Conservation (phyloP, 2,797 vertebrate genomes). For the Gallinago nigripennis region DNA sequence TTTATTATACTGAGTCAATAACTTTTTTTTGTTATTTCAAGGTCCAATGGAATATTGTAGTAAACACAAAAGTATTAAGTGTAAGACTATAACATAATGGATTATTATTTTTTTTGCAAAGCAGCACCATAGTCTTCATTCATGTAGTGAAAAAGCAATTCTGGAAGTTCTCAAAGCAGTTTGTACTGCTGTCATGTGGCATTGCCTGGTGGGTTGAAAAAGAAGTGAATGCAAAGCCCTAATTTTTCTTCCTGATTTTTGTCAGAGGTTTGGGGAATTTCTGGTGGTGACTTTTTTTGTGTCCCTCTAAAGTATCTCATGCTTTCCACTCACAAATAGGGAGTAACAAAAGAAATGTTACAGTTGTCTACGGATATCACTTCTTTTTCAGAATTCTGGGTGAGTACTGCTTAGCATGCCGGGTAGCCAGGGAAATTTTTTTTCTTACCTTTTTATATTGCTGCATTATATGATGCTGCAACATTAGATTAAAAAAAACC, state of each 20-base stretch:
- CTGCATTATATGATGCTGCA: not conserved
- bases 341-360: not conserved
- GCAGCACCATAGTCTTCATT: not conserved
- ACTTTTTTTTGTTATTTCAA: not conserved
- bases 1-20: not conserved
- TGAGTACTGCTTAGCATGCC: not conserved
- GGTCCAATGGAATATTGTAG: not conserved
- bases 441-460: not conserved
- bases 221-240: not conserved
- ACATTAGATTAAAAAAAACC: not conserved
- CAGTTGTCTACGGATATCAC: not conserved
- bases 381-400: not conserved
- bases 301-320: not conserved
- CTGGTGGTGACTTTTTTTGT: not conserved
- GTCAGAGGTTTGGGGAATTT: not conserved
- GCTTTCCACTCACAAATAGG: not conserved
- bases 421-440: rapidly evolving
- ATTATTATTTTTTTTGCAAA: not conserved
- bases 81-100: not conserved
- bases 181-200: not conserved
- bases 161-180: not conserved
- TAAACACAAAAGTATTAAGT: not conserved
- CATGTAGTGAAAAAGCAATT: not conserved
- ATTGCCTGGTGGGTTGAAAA: not conserved
- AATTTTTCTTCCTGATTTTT: not conserved